Conservation (phyloP, 2,888 invertebrate species). For the Eupithecia insigniata region DNA sequence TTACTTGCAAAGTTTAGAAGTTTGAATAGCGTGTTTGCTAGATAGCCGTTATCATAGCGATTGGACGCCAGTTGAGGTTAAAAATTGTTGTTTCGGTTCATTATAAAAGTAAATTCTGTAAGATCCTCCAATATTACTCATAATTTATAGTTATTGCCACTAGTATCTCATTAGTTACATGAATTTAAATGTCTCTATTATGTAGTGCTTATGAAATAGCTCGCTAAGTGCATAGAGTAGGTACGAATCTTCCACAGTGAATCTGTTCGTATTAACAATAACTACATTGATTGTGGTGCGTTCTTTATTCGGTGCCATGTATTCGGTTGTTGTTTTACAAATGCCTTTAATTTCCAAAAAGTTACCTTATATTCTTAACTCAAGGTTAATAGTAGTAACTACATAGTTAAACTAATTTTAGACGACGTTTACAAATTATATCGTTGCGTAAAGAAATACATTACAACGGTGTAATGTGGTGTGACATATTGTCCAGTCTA, state of each 20-base stretch:
- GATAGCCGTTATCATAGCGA: slow-evolving; percentile 41
- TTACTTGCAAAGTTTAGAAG: slow-evolving; percentile 53
- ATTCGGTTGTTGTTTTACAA: slow-evolving; percentile 78
- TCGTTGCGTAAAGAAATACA: slow-evolving; percentile 32
- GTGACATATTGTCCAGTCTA: slow-evolving; percentile 38
- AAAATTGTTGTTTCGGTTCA: slow-evolving; percentile 29
- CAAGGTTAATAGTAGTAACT: slow-evolving; percentile 50
- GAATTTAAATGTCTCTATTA: slow-evolving; percentile 41
- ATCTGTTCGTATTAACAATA: slow-evolving; percentile 54
- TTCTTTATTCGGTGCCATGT: slow-evolving; percentile 77
- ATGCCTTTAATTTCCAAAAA: slow-evolving; percentile 68
- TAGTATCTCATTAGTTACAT: slow-evolving; percentile 45
- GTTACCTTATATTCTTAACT: slow-evolving; percentile 69
- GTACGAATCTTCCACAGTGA: slow-evolving; percentile 48
- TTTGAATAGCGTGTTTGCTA: slow-evolving; percentile 46
- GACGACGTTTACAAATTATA: slow-evolving; percentile 43
- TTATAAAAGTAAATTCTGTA: slow-evolving; percentile 19
- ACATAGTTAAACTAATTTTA: slow-evolving; percentile 46
- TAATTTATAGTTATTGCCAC: slow-evolving; percentile 40
- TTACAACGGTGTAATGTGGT: slow-evolving; percentile 28
- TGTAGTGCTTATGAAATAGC: slow-evolving; percentile 44
- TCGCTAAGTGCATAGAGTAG: slow-evolving; percentile 45
- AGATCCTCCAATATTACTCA: slow-evolving; percentile 37
- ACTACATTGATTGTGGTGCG: slow-evolving; percentile 66
- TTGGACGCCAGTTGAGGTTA: slow-evolving; percentile 34